Base-by-base conservation (phyloP, 2,888 invertebrate genomes). In the Lasioglossum pauxillum region DNA sequence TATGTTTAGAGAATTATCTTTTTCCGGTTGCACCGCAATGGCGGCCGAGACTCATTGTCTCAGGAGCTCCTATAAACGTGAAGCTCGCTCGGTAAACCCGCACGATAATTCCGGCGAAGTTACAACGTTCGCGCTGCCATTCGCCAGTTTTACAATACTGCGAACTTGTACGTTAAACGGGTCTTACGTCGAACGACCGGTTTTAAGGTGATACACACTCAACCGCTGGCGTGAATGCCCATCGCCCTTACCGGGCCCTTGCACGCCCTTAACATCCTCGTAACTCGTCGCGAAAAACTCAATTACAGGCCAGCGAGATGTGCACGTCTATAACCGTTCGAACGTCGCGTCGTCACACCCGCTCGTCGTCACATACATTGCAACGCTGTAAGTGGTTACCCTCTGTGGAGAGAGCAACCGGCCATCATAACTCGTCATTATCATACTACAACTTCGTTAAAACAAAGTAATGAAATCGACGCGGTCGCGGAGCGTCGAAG, bases 271-370 rank as follows among this genome's bases (percentile, higher is more conserved):
- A 89, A 88, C 80, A 44, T 77, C 79, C 81, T 88, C 89, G 86
- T 81, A 79, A 82, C 80, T 89, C 86, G 85, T 84, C 84, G 80
- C 71, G 86, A 84, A 82, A 85, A 89, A 89, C 83, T 89, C 86
- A 71, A 86, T 88, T 84, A 89, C 75, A 78, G 73, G 41, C 53
- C 75, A 67, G 23, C 23, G 41, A 38, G 23, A 71, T 41, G 35
- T 2, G 5, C 38, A 0, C 69, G 41, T 41, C 69, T 38, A 41
- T 71, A 71, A 71, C 38, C 69, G n/a, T 41, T 38, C 69, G 41
- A 38, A 10, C 23, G 4, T 71, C 35, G 69, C 23, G 10, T 71
- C 35, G 69, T 41, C 69, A 41, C 41, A n/a, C n/a, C 12, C 69
- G 10, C 38, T 71, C 69, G 69, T 31, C 31, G 31, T 2, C 31